phyloP scores from a whole-genome alignment of 2,797 vertebrate species.

The Halcyon badia region DNA sequence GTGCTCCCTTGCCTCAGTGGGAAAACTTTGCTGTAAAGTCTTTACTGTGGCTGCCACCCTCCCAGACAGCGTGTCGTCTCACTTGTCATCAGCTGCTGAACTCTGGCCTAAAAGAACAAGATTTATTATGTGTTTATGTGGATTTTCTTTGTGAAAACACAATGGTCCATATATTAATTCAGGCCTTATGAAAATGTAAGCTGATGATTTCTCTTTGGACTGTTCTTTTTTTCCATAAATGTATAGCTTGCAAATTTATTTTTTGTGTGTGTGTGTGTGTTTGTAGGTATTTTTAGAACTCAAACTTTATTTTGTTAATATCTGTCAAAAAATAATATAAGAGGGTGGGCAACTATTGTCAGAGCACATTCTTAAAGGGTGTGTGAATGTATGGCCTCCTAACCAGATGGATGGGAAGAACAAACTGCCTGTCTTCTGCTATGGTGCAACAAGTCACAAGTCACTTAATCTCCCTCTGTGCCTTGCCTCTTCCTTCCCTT shows the following conservation, averaged over 20 bases:
- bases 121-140: not conserved
- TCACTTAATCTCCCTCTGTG: not conserved
- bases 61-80: fast-evolving
- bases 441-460: not conserved
- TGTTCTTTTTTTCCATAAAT: not conserved
- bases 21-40: not conserved
- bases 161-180: not conserved
- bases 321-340: not conserved
- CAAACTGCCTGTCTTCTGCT: not conserved
- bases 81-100: not conserved
- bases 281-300: not conserved
- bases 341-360: not conserved
- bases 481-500: not conserved
- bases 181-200: not conserved
- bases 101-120: not conserved
- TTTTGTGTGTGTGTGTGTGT: not conserved
- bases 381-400: not conserved
- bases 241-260: not conserved
- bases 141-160: not conserved
- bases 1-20: not conserved
- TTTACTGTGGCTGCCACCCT: not conserved
- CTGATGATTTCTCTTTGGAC: not conserved
- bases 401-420: not conserved
- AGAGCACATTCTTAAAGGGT: not conserved
- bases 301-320: not conserved